Base-by-base conservation (phyloP, 2,797 vertebrate genomes). In the Microchirus variegatus region DNA sequence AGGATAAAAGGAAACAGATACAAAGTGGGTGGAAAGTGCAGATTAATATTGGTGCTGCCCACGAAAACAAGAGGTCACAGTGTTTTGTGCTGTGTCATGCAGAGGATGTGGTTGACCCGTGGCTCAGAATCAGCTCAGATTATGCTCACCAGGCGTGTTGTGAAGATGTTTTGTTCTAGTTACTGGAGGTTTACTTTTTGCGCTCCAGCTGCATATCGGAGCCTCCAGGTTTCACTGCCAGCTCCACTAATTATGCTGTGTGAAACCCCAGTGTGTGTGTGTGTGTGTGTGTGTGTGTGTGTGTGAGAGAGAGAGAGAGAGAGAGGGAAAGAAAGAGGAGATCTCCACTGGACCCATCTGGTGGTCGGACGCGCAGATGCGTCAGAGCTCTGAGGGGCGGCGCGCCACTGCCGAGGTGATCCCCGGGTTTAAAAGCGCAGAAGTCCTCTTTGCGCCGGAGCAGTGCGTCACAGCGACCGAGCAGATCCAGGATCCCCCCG, bases 401-500 rank as follows among this genome's bases (percentile, higher is more conserved):
- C 31, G 89, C 84, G 65, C 75, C 78, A 55, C 50, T 3, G 55
- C 71, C 84, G 92, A 92, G 96, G 96, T 94, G 92, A 95, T 97
- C 95, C 96, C 96, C 96, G 90, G 82, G 90, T 97, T 97, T 96
- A 96, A 93, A 96, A 95, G 94, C 84, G 86, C 94, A 78, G 91
- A 75, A 84, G 92, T 83, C 91, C 81, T 80, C 67, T 4, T 73
- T 54, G 74, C 76, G 82, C 74, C 76, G 82, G 82, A 90, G 89
- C 91, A 91, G 93, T 94, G 95, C 95, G 96, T 97, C 95, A 96
- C 93, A 82, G 89, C 88, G 91, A 90, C 77, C 88, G 73, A 61
- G 81, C 68, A 68, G 69, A 85, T 80, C 66, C 78, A 79, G 90
- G 81, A 86, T 88, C 82, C 77, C 83, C 86, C 7, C 80, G 78